phyloP scores from a whole-genome alignment of 2,888 invertebrate species.

The Ophion ventricosus region DNA sequence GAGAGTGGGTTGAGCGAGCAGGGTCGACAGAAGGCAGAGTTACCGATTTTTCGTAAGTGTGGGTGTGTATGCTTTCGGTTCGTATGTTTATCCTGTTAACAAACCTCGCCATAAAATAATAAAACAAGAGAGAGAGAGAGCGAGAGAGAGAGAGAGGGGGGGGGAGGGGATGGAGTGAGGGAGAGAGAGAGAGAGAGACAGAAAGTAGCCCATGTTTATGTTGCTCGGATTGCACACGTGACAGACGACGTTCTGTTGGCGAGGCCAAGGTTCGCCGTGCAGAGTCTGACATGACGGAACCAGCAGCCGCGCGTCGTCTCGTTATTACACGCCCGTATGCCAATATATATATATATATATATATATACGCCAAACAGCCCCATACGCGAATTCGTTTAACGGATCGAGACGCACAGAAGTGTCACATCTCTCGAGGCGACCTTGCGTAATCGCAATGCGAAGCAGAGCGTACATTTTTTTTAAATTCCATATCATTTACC shows the following conservation, averaged over 20 bases:
- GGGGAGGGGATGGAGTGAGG: neutral
- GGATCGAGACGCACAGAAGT: constrained; percentile 1
- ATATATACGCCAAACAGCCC: neutral
- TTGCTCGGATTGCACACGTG: constrained; percentile 62
- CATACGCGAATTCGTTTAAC: neutral
- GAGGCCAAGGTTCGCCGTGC: constrained; percentile 68
- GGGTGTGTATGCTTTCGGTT: neutral
- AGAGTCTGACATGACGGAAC: constrained; percentile 53
- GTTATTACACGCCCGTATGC: constrained; percentile 15
- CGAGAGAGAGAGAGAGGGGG: neutral
- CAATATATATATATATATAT: neutral
- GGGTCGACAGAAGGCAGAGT: constrained; percentile 3
- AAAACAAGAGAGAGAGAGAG: neutral
- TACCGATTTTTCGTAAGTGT: constrained; percentile 19
- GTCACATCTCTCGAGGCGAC: constrained; percentile 14
- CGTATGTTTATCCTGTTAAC: constrained; percentile 41
- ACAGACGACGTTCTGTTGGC: constrained; percentile 59
- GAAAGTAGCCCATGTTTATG: constrained; percentile 33
- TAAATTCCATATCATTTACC: neutral
- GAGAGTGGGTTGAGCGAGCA: neutral
- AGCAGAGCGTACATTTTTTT: neutral
- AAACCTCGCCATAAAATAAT: constrained; percentile 25
- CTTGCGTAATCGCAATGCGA: constrained; percentile 30
- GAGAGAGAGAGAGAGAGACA: neutral
- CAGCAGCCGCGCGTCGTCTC: constrained; percentile 31